phyloP scores from a whole-genome alignment of 2,888 invertebrate species.

The Drosophila bunnanda region DNA sequence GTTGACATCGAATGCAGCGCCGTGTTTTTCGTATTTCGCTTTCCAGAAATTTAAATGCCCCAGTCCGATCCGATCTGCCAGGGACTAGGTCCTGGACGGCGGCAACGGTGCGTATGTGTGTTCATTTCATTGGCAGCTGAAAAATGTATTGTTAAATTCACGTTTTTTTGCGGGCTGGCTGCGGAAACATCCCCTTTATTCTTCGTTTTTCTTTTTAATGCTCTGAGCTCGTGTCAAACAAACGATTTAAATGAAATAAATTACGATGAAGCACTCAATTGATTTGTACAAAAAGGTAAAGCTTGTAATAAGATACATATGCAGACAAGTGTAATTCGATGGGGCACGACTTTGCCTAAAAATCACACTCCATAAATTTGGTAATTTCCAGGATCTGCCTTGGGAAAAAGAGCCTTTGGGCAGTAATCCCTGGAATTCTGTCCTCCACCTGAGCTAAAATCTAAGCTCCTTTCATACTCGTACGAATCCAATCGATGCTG shows the following conservation, averaged over 20 bases:
- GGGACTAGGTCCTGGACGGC: conserved; percentile 40
- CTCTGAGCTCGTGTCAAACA: conserved; percentile 65
- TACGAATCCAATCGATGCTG: conserved; percentile 14
- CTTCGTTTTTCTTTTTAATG: conserved; percentile 13
- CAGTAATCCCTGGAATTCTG: conserved; percentile 13
- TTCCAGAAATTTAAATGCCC: conserved; percentile 60
- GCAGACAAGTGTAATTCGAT: conserved; percentile 22
- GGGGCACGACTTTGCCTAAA: neutral
- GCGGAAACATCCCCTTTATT: conserved; percentile 24
- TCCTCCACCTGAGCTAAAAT: conserved; percentile 7
- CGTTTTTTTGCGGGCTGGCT: conserved; percentile 57
- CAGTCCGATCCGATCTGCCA: conserved; percentile 20
- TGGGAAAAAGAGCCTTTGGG: neutral
- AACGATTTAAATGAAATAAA: conserved; percentile 82
- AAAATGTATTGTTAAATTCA: conserved; percentile 74
- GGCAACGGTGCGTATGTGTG: conserved; percentile 71
- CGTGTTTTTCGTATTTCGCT: conserved; percentile 25
- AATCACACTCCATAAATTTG: neutral
- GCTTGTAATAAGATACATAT: conserved; percentile 73
- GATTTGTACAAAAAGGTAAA: conserved; percentile 76
- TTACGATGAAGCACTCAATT: conserved; percentile 81
- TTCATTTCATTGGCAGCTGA: conserved; percentile 56
- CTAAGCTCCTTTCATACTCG: conserved; percentile 16
- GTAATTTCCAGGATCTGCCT: conserved; percentile 5
- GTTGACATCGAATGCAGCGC: conserved; percentile 34